phyloP scores from a whole-genome alignment of 2,797 vertebrate genomes.

The Rhinogobio ventralis region DNA sequence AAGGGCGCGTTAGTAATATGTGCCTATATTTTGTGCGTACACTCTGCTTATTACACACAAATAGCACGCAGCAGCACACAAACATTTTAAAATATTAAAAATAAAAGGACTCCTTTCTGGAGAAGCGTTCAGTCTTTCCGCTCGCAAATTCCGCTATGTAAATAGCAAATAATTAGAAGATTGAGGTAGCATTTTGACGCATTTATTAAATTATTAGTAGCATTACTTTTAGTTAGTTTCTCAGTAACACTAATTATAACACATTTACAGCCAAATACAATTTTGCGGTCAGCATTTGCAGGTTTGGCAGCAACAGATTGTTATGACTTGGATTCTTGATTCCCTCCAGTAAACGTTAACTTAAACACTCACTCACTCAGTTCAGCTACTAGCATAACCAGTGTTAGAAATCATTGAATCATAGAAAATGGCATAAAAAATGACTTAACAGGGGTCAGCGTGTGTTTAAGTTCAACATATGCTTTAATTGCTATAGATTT shows the following conservation, averaged over 20 bases:
- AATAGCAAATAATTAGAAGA: no score
- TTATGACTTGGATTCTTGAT: not conserved
- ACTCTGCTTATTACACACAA: no score
- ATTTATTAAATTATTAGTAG: no score
- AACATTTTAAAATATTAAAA: no score
- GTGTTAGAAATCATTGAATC: conserved; percentile 33
- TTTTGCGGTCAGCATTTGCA: not conserved
- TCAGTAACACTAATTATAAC: not conserved
- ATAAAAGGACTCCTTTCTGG: no score
- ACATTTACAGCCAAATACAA: not conserved
- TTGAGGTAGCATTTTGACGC: no score
- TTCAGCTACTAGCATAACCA: not conserved
- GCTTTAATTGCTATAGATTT: conserved; percentile 48
- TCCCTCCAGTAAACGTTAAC: not conserved
- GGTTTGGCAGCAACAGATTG: not conserved
- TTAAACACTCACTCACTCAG: not conserved
- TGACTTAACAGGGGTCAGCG: conserved; percentile 50
- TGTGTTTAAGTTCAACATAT: conserved; percentile 63
- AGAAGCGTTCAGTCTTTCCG: no score
- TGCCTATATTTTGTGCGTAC: no score
- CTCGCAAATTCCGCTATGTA: no score
- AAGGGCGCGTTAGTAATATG: no score
- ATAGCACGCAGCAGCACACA: no score
- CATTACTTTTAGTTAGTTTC: not conserved
- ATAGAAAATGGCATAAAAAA: not conserved